A percentile compares a stretch with the other conserved stretches of the same genome.
Evolutionary conservation across 64 coral and sea anemone species (phyloP).

Genomic region (Montipora cactus): DNA sequence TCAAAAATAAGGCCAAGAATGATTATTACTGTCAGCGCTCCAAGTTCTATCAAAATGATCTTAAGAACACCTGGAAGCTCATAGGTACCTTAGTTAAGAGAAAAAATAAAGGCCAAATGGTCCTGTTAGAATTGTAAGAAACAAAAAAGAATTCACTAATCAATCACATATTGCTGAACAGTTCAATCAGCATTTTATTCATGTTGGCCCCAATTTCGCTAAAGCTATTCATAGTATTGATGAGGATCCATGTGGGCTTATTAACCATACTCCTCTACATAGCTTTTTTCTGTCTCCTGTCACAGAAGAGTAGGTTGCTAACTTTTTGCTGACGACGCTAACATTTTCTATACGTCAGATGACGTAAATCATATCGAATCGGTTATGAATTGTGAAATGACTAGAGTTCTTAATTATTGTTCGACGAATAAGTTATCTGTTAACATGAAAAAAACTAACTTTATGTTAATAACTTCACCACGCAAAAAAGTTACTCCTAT

Average conservation of each 20-base stretch:
- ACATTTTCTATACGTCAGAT: no score
- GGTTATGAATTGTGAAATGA: no score
- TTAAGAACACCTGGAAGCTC: conserved; percentile 35
- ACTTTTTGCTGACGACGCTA: not conserved
- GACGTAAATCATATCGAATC: no score
- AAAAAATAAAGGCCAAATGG: conserved; percentile 31
- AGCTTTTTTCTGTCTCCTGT: conserved; percentile 48
- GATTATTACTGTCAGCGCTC: conserved; percentile 17
- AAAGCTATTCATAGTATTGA: conserved; percentile 18
- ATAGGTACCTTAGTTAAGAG: conserved; percentile 29
- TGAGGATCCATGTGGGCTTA: conserved; percentile 4
- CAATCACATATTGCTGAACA: conserved; percentile 16
- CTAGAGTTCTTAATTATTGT: no score
- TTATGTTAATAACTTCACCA: no score
- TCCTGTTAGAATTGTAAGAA: conserved; percentile 9
- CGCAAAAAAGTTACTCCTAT: no score
- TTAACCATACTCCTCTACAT: conserved; percentile 33
- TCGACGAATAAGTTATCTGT: no score
- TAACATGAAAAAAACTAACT: no score
- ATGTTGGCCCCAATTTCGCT: conserved; percentile 39
- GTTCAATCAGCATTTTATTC: conserved; percentile 40
- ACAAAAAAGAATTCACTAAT: conserved; percentile 13
- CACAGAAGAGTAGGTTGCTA: conserved; percentile 10
- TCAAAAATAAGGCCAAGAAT: conserved; percentile 45
- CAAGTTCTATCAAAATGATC: conserved; percentile 14